A percentile compares a stretch with the other conserved stretches of the same genome.
Evolutionary conservation across 2,888 invertebrate genomes (phyloP).

Genomic region (Andrena haemorrhoa): DNA sequence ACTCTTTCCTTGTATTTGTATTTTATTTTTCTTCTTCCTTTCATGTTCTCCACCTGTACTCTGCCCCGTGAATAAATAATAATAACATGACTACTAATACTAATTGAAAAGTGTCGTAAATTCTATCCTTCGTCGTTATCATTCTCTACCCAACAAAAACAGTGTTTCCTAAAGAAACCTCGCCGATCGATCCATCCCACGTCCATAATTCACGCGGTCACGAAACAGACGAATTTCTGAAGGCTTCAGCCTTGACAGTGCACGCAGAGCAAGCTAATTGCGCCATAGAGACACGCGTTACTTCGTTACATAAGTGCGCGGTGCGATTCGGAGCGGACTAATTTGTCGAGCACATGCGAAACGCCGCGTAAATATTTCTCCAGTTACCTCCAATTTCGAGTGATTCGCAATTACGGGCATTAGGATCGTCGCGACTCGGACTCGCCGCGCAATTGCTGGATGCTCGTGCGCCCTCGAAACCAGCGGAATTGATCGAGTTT

Average conservation of each 20-base stretch:
- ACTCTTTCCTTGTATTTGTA: too few relatives aligned
- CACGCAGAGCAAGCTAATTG: conserved; percentile 26
- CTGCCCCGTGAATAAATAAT: too few relatives aligned
- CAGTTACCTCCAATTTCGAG: conserved; percentile 9
- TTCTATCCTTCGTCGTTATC: not conserved
- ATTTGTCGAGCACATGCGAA: not conserved
- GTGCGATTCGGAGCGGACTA: not conserved
- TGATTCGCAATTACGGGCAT: conserved; percentile 37
- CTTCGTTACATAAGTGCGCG: conserved; percentile 11
- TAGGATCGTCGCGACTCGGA: conserved; percentile 22
- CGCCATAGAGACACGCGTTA: not conserved
- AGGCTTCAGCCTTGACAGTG: conserved; percentile 17
- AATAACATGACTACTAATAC: not conserved
- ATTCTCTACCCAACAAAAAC: not conserved
- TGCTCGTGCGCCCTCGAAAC: conserved; percentile 26
- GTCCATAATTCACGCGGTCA: not conserved
- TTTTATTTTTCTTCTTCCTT: too few relatives aligned
- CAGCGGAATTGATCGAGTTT: conserved; percentile 46
- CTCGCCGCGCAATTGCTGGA: conserved; percentile 24
- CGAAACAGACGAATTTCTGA: conserved; percentile 39
- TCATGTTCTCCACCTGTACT: too few relatives aligned
- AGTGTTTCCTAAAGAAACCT: not conserved
- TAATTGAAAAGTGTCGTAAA: too few relatives aligned
- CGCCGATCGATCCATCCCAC: not conserved
- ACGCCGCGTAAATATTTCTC: conserved; percentile 26